phyloP scores from a whole-genome alignment of 2,113 vertebrate genomes.

The Xiphias gladius region DNA sequence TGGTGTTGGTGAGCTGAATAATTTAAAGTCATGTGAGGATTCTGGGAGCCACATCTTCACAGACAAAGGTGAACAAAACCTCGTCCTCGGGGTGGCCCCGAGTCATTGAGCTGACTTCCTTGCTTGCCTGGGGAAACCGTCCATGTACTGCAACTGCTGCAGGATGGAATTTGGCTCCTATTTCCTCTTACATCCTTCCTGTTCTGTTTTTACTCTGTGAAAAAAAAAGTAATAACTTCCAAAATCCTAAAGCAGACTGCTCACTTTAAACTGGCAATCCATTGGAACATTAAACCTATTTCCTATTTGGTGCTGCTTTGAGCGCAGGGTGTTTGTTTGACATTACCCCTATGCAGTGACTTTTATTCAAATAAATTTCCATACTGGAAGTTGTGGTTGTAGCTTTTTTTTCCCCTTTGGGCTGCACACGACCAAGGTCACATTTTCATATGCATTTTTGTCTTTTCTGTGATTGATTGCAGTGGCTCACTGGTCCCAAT shows the following conservation, averaged over 20 bases:
- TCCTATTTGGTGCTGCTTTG: constrained; percentile 33
- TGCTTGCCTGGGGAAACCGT: constrained; percentile 37
- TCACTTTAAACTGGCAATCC: constrained; percentile 6
- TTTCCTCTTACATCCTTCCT: constrained; percentile 21
- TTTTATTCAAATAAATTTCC: constrained; percentile 66
- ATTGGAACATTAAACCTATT: constrained; percentile 4
- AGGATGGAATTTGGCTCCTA: constrained; percentile 13
- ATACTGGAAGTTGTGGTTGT: constrained; percentile 53
- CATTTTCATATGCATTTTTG: constrained; percentile 17
- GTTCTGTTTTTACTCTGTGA: constrained; percentile 22
- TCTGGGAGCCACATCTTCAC: constrained; percentile 32
- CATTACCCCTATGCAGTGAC: constrained; percentile 5
- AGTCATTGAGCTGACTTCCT: constrained; percentile 36
- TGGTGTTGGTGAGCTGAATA: constrained; percentile 52
- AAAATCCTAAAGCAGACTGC: constrained; percentile 17
- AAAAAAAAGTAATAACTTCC: neutral
- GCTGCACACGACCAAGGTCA: constrained; percentile 51
- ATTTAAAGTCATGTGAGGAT: constrained; percentile 54
- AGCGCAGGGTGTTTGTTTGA: constrained; percentile 39
- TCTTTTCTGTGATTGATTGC: constrained; percentile 43
- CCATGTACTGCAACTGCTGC: constrained; percentile 10
- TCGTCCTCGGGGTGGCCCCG: constrained; percentile 30
- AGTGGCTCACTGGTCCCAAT: constrained; percentile 48
- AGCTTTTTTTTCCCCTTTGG: neutral
- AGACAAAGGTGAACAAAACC: constrained; percentile 58